Evolutionary conservation across 1,140 invertebrate species (phyloP).

Genomic region (Achatina immaculata): DNA sequence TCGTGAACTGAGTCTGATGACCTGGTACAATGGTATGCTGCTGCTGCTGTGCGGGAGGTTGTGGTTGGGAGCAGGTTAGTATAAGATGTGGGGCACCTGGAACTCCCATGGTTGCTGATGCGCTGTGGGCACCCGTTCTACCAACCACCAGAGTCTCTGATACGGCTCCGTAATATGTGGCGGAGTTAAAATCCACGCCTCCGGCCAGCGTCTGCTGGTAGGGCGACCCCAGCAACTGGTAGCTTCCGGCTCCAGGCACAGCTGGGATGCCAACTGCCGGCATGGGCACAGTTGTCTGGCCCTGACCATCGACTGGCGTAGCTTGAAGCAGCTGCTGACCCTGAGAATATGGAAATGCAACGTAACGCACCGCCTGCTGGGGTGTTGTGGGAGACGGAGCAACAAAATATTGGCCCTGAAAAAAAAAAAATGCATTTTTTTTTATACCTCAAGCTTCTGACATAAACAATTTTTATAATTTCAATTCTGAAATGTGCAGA

Average conservation of each 20-base stretch:
- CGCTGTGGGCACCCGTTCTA: not conserved
- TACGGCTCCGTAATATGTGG: slow-evolving; percentile 12
- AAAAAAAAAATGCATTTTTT: not conserved
- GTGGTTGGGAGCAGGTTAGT: slow-evolving; percentile 1
- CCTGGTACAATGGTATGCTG: not conserved
- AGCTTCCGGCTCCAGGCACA: not conserved
- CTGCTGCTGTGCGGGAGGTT: not conserved
- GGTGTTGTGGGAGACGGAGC: not conserved
- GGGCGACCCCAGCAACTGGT: slow-evolving; percentile 7
- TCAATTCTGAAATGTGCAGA: not conserved
- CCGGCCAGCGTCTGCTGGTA: not conserved
- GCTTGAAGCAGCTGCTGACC: slow-evolving; percentile 11
- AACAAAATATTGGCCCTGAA: slow-evolving; percentile 20
- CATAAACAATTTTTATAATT: not conserved
- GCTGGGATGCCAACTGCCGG: slow-evolving; percentile 19
- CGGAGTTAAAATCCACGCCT: not conserved
- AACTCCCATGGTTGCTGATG: not conserved
- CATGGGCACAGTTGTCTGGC: slow-evolving; percentile 33
- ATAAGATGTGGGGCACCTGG: not conserved
- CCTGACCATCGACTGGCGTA: slow-evolving; percentile 13
- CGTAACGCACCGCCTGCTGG: slow-evolving; percentile 5
- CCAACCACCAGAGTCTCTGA: slow-evolving; percentile 2
- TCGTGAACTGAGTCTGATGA: not conserved
- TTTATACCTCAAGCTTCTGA: not conserved
- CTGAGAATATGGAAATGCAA: slow-evolving; percentile 8